Base-by-base conservation (phyloP, 1,140 invertebrate genomes). In the Chironomus tepperi region DNA sequence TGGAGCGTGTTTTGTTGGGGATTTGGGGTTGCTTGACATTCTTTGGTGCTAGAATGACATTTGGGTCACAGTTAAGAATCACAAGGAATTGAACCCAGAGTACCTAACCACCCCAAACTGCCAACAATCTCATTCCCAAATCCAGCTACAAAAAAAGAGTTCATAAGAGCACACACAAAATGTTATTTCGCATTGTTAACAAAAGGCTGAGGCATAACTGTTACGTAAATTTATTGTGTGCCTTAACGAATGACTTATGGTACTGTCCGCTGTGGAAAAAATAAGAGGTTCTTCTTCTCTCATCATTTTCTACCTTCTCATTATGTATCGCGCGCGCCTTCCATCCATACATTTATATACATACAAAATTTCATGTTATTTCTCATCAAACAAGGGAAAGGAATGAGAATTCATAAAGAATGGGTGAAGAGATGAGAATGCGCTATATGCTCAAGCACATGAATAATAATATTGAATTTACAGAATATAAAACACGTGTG, bases 191-290 rank as follows among this genome's bases (percentile, higher is more conserved):
- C 24, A 2, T 34, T 34, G 12, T 57, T 10, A 57, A 57, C 47
- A 57, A 57, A 57, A 57, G 47, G 47, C n/a, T 57, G 47, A 57
- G 47, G 47, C 47, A 57, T 42, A 84, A 84, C 65, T 70, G 65
- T 70, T 70, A 70, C 65, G 65, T 70, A 70, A 18, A 70, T 70
- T 70, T 70, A 70, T 70, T 70, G 19, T 19, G 16, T 70, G 65
- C 65, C 65, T 70, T 70, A 57, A 57, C 65, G 65, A 70, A 70
- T 70, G 65, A 70, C 65, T 70, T 70, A 70, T 21, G 65, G 19
- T 70, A 70, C 65, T 18, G 19, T 70, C 16, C 65, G 16, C 16
- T 21, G 65, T n/a, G 47, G 9, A n/a, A 12, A n/a, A 34, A 34
- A 34, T 34, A 34, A 34, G 24, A 21, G 9, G 18, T 70, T 70